These are phyloP conservation scores for Borostomias antarcticus DNA, from an alignment of 2,797 vertebrate genomes.

Conservation along the genomic window DNA sequence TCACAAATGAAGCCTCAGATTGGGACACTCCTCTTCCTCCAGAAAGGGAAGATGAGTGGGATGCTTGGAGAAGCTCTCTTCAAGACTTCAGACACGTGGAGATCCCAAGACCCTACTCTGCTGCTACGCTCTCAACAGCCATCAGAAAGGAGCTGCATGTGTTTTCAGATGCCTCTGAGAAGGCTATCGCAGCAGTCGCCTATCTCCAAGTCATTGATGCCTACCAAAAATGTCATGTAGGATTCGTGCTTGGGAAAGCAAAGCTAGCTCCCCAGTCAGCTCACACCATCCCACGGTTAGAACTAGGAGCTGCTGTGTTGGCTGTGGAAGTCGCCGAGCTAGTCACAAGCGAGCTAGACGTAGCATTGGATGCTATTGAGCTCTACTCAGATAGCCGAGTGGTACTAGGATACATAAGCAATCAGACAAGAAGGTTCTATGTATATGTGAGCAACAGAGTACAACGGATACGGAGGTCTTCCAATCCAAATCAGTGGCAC, in stretches of 20 bases:
- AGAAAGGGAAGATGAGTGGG: too few species aligned
- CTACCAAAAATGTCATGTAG: too few species aligned
- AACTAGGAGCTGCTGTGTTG: background rate
- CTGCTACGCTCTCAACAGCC: too few species aligned
- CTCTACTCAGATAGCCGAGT: background rate
- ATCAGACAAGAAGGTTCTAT: slow-evolving; percentile 1
- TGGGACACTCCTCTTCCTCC: background rate
- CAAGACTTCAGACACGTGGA: background rate
- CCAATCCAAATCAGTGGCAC: background rate
- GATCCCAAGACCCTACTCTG: too few species aligned
- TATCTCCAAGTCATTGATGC: too few species aligned
- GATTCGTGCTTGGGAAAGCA: background rate
- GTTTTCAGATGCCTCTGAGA: too few species aligned
- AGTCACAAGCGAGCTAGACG: background rate
- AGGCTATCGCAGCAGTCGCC: too few species aligned
- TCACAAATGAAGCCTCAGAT: background rate
- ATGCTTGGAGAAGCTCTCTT: background rate
- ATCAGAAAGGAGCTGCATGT: too few species aligned
- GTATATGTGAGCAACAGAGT: slow-evolving; percentile 8
- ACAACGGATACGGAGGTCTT: background rate
- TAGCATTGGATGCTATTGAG: background rate
- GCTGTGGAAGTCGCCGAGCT: background rate
- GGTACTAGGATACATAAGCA: background rate
- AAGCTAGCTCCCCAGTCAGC: slow-evolving; percentile 4
- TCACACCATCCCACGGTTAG: background rate